phyloP scores from a whole-genome alignment of 2,797 vertebrate genomes.

The Melanotaenia pygmaea region DNA sequence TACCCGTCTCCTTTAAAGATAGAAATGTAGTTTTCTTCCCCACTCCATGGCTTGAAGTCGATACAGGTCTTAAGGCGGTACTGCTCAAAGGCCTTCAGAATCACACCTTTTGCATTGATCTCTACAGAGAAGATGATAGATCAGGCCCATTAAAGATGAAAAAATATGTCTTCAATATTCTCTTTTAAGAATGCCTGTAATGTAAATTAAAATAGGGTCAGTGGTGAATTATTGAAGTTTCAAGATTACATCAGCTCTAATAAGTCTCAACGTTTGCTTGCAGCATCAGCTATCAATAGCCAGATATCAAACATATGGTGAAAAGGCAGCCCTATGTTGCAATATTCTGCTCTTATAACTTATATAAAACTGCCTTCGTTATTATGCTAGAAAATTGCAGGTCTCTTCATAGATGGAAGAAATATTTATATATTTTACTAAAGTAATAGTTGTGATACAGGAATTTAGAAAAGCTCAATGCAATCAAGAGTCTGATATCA shows the following conservation, averaged over 20 bases:
- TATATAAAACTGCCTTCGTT: neutral
- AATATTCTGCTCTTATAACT: neutral
- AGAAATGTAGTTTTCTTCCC: slow-evolving; percentile 92
- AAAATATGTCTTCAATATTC: neutral
- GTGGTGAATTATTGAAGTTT: slow-evolving; percentile 16
- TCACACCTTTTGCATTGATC: slow-evolving; percentile 93
- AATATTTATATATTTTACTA: neutral
- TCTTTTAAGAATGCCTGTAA: slow-evolving; percentile 1
- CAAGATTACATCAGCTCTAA: neutral
- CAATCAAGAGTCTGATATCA: neutral
- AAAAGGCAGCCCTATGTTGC: neutral
- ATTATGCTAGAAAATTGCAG: neutral
- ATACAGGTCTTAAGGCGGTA: slow-evolving; percentile 95
- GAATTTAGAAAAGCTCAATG: neutral
- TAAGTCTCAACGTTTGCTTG: neutral
- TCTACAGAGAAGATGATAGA: slow-evolving; percentile 77
- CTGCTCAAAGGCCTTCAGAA: slow-evolving; percentile 93
- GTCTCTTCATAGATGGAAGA: neutral
- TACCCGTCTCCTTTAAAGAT: slow-evolving; percentile 93
- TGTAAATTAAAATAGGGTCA: neutral
- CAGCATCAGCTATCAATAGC: neutral
- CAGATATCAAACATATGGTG: slow-evolving; percentile 3
- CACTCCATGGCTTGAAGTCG: slow-evolving; percentile 92
- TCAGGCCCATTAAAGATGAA: slow-evolving; percentile 5
- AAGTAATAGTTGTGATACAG: neutral